Evolutionary conservation across 2,888 invertebrate genomes (phyloP).

Genomic region (Cephalotes varians): DNA sequence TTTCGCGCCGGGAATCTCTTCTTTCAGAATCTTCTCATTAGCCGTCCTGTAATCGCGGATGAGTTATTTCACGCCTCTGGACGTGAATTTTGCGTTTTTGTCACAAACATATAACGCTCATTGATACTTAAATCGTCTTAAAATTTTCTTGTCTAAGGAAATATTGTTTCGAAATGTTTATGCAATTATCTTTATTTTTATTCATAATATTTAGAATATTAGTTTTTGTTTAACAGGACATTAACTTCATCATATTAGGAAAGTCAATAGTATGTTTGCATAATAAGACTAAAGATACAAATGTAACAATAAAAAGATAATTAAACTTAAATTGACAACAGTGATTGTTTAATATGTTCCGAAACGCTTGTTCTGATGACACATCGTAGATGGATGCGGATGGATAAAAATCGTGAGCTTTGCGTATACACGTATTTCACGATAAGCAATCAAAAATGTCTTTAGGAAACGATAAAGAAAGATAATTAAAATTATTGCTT

Average conservation of each 20-base stretch:
- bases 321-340: background rate
- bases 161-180: background rate
- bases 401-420: background rate
- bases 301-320: constrained; percentile 13
- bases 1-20: constrained; percentile 9
- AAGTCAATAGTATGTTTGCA: background rate
- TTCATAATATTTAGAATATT: background rate
- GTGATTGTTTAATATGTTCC: background rate
- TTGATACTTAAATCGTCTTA: background rate
- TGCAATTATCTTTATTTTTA: background rate
- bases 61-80: background rate
- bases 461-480: background rate
- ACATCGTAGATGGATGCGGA: background rate
- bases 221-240: background rate
- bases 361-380: background rate
- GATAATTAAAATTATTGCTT: constrained; percentile 2
- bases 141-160: background rate
- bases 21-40: constrained; percentile 12
- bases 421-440: background rate
- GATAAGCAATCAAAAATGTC: constrained; percentile 17
- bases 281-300: background rate
- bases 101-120: background rate
- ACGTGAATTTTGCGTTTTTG: background rate
- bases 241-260: background rate
- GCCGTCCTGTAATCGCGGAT: background rate